phyloP scores from a whole-genome alignment of 2,888 invertebrate species.

The Ochlodes sylvanus region DNA sequence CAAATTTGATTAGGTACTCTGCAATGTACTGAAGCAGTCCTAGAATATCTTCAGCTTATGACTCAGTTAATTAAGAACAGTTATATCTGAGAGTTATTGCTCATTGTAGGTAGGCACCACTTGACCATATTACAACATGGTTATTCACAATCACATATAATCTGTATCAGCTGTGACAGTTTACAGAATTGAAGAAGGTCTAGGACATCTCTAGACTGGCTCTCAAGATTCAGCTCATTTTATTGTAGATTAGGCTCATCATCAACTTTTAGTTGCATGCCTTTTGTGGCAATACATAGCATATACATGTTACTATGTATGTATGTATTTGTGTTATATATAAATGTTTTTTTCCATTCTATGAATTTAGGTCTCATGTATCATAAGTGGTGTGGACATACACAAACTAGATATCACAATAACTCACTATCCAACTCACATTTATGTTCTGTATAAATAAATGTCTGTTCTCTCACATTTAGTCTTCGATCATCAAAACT shows the following conservation, averaged over 20 bases:
- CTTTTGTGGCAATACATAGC: too few relatives aligned
- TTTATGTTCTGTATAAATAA: too few relatives aligned
- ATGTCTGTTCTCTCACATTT: too few relatives aligned
- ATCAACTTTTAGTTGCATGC: too few relatives aligned
- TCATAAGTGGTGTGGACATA: too few relatives aligned
- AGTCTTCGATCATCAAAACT: too few relatives aligned
- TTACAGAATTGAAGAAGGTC: background rate
- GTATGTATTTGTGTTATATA: too few relatives aligned
- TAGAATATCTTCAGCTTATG: background rate
- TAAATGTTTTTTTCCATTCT: too few relatives aligned
- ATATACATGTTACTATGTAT: too few relatives aligned
- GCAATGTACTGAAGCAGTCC: background rate
- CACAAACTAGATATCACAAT: too few relatives aligned
- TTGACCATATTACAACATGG: constrained; percentile 3
- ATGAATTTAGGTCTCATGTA: too few relatives aligned
- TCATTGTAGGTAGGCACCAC: background rate
- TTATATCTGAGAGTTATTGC: constrained; percentile 7
- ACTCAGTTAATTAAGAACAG: constrained; percentile 8
- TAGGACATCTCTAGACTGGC: background rate
- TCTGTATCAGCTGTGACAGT: background rate
- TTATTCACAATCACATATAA: background rate
- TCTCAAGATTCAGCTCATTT: background rate
- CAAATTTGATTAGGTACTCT: background rate
- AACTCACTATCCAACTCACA: too few relatives aligned
- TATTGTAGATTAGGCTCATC: background rate